These are phyloP conservation scores for Lepidocyrtoides sp. DNA, from an alignment of 2,888 invertebrate genomes.

Conservation along the genomic window DNA sequence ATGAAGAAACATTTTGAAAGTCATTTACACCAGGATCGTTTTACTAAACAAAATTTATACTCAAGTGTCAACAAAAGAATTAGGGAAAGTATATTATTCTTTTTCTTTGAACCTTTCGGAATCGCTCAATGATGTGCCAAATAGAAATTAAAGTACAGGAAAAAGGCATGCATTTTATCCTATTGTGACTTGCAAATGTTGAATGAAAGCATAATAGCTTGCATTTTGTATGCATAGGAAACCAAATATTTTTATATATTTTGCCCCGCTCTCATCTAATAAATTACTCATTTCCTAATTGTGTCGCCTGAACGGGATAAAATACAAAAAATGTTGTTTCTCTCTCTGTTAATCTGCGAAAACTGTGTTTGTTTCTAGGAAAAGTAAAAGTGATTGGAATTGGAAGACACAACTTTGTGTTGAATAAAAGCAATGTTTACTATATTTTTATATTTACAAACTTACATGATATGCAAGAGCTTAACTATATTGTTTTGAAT, in stretches of 20 bases:
- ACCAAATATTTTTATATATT: background rate
- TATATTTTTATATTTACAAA: too few species aligned
- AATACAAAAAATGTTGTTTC: slow-evolving; percentile 15
- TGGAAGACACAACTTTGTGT: too few species aligned
- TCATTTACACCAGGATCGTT: background rate
- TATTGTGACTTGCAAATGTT: background rate
- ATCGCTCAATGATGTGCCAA: too few species aligned
- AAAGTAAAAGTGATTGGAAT: slow-evolving; percentile 43
- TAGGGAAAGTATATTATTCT: slow-evolving; percentile 22
- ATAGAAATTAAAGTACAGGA: background rate
- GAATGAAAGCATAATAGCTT: background rate
- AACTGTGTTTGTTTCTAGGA: background rate
- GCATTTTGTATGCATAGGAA: background rate
- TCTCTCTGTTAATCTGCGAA: slow-evolving; percentile 14
- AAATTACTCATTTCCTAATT: slow-evolving; percentile 56
- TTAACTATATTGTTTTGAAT: too few species aligned
- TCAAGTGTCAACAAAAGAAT: slow-evolving; percentile 52
- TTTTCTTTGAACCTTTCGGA: too few species aligned
- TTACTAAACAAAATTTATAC: slow-evolving; percentile 41
- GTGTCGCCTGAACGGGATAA: slow-evolving; percentile 56
- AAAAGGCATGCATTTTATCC: slow-evolving; percentile 11
- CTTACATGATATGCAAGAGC: too few species aligned
- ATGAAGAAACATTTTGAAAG: too few species aligned
- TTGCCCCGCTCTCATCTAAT: slow-evolving; percentile 26
- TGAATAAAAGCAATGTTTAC: too few species aligned